A percentile compares a stretch with the other conserved stretches of the same genome.
Evolutionary conservation across 2,797 vertebrate species (phyloP).

Genomic region (Pelobates cultripes): DNA sequence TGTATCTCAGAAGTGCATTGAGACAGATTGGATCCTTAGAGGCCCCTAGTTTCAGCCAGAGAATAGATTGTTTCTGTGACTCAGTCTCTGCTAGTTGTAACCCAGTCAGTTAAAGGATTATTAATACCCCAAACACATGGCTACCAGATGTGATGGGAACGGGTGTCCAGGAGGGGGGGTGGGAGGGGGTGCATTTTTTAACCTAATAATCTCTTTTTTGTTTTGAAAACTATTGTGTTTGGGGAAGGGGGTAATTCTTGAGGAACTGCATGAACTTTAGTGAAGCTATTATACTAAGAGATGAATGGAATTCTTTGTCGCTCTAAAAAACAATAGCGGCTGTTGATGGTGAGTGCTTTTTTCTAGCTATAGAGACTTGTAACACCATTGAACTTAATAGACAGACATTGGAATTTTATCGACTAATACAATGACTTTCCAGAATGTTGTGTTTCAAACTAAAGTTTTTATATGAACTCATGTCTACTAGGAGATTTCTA

Average conservation of each 20-base stretch:
- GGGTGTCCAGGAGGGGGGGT: slow-evolving; percentile 64
- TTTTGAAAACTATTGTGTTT: slow-evolving; percentile 85
- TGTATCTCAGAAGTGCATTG: background rate
- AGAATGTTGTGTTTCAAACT: background rate
- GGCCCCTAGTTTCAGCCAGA: background rate
- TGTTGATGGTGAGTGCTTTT: slow-evolving; percentile 37
- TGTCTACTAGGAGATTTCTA: slow-evolving; percentile 14
- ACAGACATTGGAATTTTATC: background rate
- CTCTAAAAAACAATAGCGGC: slow-evolving; percentile 50
- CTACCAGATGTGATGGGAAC: slow-evolving; percentile 91
- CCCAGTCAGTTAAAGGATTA: slow-evolving; percentile 94
- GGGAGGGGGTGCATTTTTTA: slow-evolving; percentile 79
- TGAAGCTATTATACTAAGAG: slow-evolving; percentile 72
- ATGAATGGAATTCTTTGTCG: slow-evolving; percentile 88
- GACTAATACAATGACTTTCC: slow-evolving; percentile 27
- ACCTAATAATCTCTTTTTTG: slow-evolving; percentile 93
- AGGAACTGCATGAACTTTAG: slow-evolving; percentile 73
- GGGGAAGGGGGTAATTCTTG: slow-evolving; percentile 62
- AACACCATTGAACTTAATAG: slow-evolving; percentile 35
- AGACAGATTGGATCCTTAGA: background rate
- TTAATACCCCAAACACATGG: slow-evolving; percentile 95
- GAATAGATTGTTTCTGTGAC: slow-evolving; percentile 57
- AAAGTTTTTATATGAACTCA: slow-evolving; percentile 18
- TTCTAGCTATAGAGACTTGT: slow-evolving; percentile 20
- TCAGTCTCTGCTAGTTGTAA: slow-evolving; percentile 84